Conservation (phyloP, 1,140 invertebrate species). For the Drosophila rufa region DNA sequence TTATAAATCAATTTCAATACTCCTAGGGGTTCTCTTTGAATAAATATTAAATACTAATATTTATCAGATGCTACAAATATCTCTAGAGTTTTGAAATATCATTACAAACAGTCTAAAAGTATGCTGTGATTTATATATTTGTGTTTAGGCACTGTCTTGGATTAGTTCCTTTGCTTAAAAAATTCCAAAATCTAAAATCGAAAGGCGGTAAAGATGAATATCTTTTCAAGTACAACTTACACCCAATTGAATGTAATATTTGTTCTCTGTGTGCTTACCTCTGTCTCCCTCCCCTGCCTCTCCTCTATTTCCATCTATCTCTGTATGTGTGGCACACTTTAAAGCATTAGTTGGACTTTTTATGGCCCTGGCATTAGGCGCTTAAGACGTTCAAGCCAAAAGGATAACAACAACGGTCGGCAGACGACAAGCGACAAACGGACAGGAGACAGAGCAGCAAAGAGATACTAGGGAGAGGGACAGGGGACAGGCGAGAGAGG, state of each 20-base stretch:
- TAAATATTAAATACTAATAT: too few relatives aligned
- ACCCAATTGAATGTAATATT: neutral
- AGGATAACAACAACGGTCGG: conserved; percentile 77
- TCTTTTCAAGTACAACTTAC: neutral
- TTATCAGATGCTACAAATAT: too few relatives aligned
- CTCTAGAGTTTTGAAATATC: too few relatives aligned
- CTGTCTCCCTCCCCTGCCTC: neutral
- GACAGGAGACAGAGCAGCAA: conserved; percentile 24
- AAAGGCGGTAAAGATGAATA: neutral
- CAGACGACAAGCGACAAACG: conserved; percentile 54
- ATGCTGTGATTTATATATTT: neutral
- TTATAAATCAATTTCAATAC: too few relatives aligned
- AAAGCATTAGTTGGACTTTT: conserved; percentile 84
- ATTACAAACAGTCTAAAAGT: too few relatives aligned
- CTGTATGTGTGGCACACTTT: conserved; percentile 76
- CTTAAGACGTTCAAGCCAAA: conserved; percentile 83
- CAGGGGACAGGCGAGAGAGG: neutral
- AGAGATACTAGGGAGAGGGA: neutral
- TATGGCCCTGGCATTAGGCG: conserved; percentile 83
- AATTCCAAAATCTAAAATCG: too few relatives aligned
- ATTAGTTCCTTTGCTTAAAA: too few relatives aligned
- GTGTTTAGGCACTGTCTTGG: too few relatives aligned
- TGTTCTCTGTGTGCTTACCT: conserved; percentile 16
- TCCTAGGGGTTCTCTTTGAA: too few relatives aligned
- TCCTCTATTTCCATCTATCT: neutral